Base-by-base conservation (phyloP, 2,888 invertebrate genomes). In the Dynastes maya region DNA sequence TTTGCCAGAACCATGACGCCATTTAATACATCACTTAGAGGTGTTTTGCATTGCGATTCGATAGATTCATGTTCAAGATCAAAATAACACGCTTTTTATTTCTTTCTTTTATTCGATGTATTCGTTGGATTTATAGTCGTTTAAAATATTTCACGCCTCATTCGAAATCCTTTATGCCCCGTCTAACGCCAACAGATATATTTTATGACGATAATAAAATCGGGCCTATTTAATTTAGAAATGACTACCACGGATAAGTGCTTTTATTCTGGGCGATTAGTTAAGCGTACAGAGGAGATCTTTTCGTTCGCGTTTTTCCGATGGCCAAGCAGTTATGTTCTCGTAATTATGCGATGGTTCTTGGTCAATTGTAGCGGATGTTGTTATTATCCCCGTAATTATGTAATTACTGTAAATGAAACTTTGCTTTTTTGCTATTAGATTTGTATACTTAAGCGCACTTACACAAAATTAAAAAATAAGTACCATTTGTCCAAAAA, bases 131-230 rank as follows among this genome's bases (percentile, higher is more conserved):
- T 72, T 72, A 72, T 72, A 3, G 22, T 40, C 16, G 40, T 72
- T 72, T 72, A 55, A 72, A 72, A 72, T 58, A 72, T 72, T 72
- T 55, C 58, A 29, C 16, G 58, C 37, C 29, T 37, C 58, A 9
- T 40, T 11, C n/a, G 71, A 72, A 58, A 72, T 58, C 37, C 53
- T 37, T 58, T 72, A 40, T 37, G 32, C 40, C n/a, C 58, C 58
- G 22, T 58, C 4, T 22, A 58, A 51, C 29, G 40, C 37, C 55
- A 58, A 37, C 58, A 49, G 58, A 58, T 51, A 51, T 29, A 29
- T 53, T 72, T 37, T 72, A 72, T 40, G 55, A 22, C 8, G 5
- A 13, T 29, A 51, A 68, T 68, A 68, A 51, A 68, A 51, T 51
- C 13, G 51, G 2, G 11, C 29, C n/a, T 27, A 29, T 68, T 68